Evolutionary conservation across 2,113 vertebrate genomes (phyloP).

Genomic region (Grammomys surdaster): DNA sequence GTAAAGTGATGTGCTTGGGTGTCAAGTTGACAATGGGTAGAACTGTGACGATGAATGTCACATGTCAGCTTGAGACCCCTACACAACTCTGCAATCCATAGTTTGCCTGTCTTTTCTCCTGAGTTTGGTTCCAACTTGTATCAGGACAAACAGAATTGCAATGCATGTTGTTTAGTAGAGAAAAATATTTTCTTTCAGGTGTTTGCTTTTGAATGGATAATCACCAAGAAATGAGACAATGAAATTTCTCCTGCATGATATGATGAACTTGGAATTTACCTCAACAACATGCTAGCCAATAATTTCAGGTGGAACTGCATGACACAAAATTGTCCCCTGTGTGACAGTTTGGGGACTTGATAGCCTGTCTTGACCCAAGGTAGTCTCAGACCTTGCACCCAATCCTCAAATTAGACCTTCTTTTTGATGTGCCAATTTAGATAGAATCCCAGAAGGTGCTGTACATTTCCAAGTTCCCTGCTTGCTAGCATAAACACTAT

Average conservation of each 20-base stretch:
- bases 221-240: not conserved
- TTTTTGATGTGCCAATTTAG: not conserved
- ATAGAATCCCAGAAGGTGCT: not conserved
- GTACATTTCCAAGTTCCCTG: not conserved
- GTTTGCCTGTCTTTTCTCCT: not conserved
- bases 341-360: not conserved
- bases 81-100: not conserved
- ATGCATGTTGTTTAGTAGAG: not conserved
- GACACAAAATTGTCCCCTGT: not conserved
- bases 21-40: not conserved
- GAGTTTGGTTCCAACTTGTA: not conserved
- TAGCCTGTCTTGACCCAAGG: not conserved
- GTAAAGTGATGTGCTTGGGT: not conserved
- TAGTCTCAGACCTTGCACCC: not conserved
- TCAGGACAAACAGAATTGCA: not conserved
- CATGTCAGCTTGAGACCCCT: not conserved
- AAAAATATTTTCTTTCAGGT: not conserved
- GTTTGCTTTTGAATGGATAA: not conserved
- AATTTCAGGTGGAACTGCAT: not conserved
- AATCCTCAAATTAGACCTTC: not conserved
- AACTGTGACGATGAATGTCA: not conserved
- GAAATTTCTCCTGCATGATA: not conserved
- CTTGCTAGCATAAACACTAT: not conserved
- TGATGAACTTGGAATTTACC: not conserved
- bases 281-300: not conserved